Evolutionary conservation across 2,113 vertebrate species (phyloP), one percentile per base, ranked within the genome.

Genomic region (Cyanoramphus novaezelandiae): DNA sequence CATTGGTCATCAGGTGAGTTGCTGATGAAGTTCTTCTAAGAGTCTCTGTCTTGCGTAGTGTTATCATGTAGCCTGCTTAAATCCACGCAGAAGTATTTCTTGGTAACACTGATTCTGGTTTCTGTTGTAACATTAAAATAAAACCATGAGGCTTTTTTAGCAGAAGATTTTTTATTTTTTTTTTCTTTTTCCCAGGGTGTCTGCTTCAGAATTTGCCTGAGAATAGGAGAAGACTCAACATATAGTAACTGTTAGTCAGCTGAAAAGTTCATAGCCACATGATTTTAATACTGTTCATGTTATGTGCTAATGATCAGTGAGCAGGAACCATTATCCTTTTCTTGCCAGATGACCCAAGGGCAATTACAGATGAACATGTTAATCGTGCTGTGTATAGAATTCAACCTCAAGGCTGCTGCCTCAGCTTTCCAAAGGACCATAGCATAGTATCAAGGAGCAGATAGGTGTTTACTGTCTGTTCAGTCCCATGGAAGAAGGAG

Each of bases 1-100:
- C 97, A 97, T 99, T 97, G 99, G 99, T 53, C 97, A 99, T 93
- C 99, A 99, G 99, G 99, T 99, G 70, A 97, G 98, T 92, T 41
- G 49, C 63, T 75, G 64, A 18, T 59, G 35, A 62, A 31, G 21
- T 20, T 64, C 81, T 74, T 24, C 43, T 50, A 20, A 55, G 33
- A 37, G 37, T 11, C 4, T 15, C 1, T 92, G 15, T 60, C 41
- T 88, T 52, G 6, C 6, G 2, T 39, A 9, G 25, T 0, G 3
- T 71, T 94, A 64, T 88, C 35, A 65, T 64, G 31, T 78, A 80
- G 9, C 28, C 33, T 41, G 20, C 82, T 88, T 53, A 63, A 86
- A 81, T 55, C 18, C 67, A 50, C 27, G 15, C 29, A 47, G 19
- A 64, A 60, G 7, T 31, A 24, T 21, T 92, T 78, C 17, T 57